Evolutionary conservation across 1,140 invertebrate species (phyloP), one percentile per base, ranked within the genome.

Genomic region (Forficula auricularia): DNA sequence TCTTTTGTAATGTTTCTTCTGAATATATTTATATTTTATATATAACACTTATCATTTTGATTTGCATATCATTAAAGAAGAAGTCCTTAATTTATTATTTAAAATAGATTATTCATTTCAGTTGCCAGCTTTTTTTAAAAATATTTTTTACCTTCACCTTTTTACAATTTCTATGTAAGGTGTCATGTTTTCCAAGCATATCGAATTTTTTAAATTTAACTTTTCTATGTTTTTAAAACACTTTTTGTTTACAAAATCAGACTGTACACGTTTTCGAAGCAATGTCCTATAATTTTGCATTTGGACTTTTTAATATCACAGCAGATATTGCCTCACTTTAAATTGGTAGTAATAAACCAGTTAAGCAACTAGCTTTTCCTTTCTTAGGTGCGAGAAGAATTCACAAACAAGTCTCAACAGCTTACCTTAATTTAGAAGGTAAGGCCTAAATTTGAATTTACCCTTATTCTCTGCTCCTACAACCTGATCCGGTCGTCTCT

Each of bases 371-470:
- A 18, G 10, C 30, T 30, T 40, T 27, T 2, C 3, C 12, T 45
- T 42, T 44, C 39, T 19, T 44, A 70, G 71, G 72, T 44, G 73
- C 73, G 36, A 61, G 73, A 39, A 66, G 67, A 47, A 63, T 69
- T 47, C 62, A 56, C 48, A 71, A 71, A 55, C 66, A 68, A 40
- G 71, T 74, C 59, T 70, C 71, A 15, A 66, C 71, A 3, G 70
- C 71, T 35, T 73, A 71, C 46, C 65, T 74, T 50, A 76, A 73
- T 57, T 71, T 75, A 56, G 73, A 76, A 65, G 63, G 63, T 64
- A 52, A 52, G 44, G 40, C 8, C 20, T 31, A 8, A 13, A 3
- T 27, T 27, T 27, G 22, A 10, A 27, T 27, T 27, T 27, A 27
- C 22, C 22, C 22, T n/a, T 27, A 27, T 27, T 27, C 22, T 27